Percentiles rank a stretch among this genome's conserved stretches.
phyloP scores from a whole-genome alignment of 2,797 vertebrate genomes.

The Limnodromus scolopaceus region DNA sequence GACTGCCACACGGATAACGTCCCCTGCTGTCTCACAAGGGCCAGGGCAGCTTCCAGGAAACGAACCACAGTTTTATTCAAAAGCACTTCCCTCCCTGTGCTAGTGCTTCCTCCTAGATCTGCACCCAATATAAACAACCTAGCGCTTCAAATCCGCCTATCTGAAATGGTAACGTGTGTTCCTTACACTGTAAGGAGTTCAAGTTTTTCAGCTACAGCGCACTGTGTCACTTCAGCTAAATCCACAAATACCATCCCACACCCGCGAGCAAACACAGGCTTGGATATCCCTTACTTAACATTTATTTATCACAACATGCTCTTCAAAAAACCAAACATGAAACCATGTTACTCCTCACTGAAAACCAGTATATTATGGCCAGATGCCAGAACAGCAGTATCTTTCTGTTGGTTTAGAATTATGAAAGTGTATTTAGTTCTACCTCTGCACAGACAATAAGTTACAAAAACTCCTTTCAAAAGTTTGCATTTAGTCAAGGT shows the following conservation, averaged over 20 bases:
- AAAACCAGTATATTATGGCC: not conserved
- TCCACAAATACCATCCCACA: not conserved
- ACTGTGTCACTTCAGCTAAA: not conserved
- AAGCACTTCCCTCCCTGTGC: not conserved
- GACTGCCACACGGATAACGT: not conserved
- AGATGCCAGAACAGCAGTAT: not conserved
- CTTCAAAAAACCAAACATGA: not conserved
- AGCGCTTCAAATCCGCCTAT: not conserved
- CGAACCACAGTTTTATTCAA: not conserved
- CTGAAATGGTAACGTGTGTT: not conserved
- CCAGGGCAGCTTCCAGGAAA: not conserved
- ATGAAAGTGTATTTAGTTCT: rapidly evolving
- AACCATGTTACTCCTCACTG: not conserved
- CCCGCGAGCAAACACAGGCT: not conserved
- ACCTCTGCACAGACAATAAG: not conserved
- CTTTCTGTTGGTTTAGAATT: not conserved
- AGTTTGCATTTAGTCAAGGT: too few relatives aligned
- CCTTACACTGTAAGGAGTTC: not conserved
- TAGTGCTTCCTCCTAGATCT: not conserved
- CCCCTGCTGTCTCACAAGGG: too few relatives aligned
- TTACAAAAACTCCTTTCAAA: not conserved
- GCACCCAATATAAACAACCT: not conserved
- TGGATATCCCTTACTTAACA: not conserved
- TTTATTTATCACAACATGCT: not conserved
- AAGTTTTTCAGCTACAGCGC: not conserved